Conservation (phyloP, 1,140 invertebrate species). For the Bacillus rossius region DNA sequence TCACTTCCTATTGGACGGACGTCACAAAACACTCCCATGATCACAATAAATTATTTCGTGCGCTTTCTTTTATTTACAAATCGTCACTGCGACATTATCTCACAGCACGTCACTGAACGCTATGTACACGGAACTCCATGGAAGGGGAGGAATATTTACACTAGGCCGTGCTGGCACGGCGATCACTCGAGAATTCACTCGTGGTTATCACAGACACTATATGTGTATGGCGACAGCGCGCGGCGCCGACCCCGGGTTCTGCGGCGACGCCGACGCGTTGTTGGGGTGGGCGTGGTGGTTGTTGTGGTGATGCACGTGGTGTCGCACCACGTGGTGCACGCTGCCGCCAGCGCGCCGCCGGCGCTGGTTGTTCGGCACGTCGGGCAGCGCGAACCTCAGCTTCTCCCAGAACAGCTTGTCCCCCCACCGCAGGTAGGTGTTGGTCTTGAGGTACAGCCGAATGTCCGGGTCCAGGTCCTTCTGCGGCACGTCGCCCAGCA, state of each 20-base stretch:
- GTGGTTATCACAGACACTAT: background rate
- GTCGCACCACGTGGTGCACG: constrained; percentile 16
- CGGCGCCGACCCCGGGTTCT: constrained; percentile 4
- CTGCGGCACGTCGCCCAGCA: constrained; percentile 76
- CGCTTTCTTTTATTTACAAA: too few relatives aligned
- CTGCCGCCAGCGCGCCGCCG: background rate
- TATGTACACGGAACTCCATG: background rate
- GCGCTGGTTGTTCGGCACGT: constrained; percentile 42
- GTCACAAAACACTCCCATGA: too few relatives aligned
- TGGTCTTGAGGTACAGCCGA: constrained; percentile 80
- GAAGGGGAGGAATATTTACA: background rate
- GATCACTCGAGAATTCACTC: background rate
- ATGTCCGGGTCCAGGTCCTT: constrained; percentile 86
- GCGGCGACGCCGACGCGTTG: background rate
- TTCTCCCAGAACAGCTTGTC: constrained; percentile 95
- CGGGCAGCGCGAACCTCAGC: constrained; percentile 84
- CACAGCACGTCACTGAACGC: background rate
- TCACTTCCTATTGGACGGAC: too few relatives aligned
- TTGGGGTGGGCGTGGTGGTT: constrained; percentile 12
- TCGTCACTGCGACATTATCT: too few relatives aligned
- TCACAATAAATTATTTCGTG: too few relatives aligned
- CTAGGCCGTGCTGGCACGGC: background rate
- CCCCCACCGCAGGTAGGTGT: constrained; percentile 86
- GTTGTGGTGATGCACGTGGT: constrained; percentile 18
- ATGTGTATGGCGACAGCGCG: constrained; percentile 16